Evolutionary conservation across 2,888 invertebrate species (phyloP).

Genomic region (Leistus spinibarbis): DNA sequence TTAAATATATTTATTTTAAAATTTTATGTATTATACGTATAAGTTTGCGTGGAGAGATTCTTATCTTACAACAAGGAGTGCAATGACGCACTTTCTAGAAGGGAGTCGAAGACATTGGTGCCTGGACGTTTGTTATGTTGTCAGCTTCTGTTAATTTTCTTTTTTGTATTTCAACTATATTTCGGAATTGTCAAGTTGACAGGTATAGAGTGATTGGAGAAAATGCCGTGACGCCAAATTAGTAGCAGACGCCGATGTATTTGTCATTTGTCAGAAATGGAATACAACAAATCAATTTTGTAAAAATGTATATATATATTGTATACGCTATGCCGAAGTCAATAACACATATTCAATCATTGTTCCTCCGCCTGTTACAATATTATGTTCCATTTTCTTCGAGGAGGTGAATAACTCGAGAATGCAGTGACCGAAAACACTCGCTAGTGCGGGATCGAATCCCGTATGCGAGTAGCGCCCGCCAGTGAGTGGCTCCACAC

Average conservation of each 20-base stretch:
- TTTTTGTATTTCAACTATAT: too few relatives aligned
- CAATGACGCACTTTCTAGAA: too few relatives aligned
- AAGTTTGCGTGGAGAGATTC: too few relatives aligned
- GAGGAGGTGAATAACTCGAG: slow-evolving; percentile 11
- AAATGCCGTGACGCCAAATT: neutral
- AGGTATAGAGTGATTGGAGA: neutral
- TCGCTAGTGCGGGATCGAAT: slow-evolving; percentile 2
- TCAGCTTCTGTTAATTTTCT: too few relatives aligned
- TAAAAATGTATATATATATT: too few relatives aligned
- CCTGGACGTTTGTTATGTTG: too few relatives aligned
- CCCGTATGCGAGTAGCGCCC: slow-evolving; percentile 14
- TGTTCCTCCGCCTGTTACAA: neutral
- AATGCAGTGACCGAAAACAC: slow-evolving; percentile 28
- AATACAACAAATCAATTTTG: neutral
- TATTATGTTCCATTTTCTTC: neutral
- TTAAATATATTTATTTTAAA: too few relatives aligned
- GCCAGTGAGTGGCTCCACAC: neutral
- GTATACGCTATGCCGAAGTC: neutral
- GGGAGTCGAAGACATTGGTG: too few relatives aligned
- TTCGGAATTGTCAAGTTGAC: neutral
- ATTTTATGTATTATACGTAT: too few relatives aligned
- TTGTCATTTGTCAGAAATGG: neutral
- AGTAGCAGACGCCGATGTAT: neutral
- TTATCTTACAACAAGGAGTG: too few relatives aligned
- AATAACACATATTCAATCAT: slow-evolving; percentile 4